phyloP scores from a whole-genome alignment of 92 coral and sea anemone species.

The Pocillopora grandis region DNA sequence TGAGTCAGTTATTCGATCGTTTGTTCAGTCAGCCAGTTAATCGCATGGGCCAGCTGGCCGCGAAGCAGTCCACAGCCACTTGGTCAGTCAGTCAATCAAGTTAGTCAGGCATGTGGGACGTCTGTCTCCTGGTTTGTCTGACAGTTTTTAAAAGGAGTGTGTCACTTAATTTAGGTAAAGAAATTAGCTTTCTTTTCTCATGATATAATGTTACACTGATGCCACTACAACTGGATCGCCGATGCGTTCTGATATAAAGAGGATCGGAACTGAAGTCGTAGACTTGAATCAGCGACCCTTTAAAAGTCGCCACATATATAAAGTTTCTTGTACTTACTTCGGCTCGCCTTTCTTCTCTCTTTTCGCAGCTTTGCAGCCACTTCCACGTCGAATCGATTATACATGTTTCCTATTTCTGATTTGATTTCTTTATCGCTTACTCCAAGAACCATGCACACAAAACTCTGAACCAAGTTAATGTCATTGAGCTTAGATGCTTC shows the following conservation, averaged over 20 bases:
- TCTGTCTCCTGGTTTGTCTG: too few relatives aligned
- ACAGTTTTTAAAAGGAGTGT: too few relatives aligned
- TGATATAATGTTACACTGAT: too few relatives aligned
- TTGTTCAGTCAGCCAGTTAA: background rate
- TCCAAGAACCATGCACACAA: conserved; percentile 96
- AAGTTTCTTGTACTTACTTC: conserved; percentile 30
- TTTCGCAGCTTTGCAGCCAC: conserved; percentile 53
- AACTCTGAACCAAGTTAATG: conserved; percentile 70
- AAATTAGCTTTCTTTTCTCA: too few relatives aligned
- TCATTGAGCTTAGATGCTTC: conserved; percentile 55
- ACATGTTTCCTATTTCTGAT: conserved; percentile 84
- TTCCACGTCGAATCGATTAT: conserved; percentile 72
- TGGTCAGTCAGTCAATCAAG: too few relatives aligned
- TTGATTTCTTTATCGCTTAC: conserved; percentile 73
- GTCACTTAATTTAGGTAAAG: too few relatives aligned
- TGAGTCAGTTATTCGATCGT: background rate
- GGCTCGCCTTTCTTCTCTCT: conserved; percentile 57
- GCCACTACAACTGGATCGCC: too few relatives aligned
- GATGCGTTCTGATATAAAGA: too few relatives aligned
- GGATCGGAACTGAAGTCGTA: too few relatives aligned
- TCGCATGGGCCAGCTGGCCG: background rate
- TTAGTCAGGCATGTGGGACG: too few relatives aligned
- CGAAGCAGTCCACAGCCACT: too few relatives aligned
- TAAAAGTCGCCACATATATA: background rate
- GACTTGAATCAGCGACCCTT: too few relatives aligned